Evolutionary conservation across 2,797 vertebrate species (phyloP), one percentile per base, ranked within the genome.

Genomic region (Sylvia borin): DNA sequence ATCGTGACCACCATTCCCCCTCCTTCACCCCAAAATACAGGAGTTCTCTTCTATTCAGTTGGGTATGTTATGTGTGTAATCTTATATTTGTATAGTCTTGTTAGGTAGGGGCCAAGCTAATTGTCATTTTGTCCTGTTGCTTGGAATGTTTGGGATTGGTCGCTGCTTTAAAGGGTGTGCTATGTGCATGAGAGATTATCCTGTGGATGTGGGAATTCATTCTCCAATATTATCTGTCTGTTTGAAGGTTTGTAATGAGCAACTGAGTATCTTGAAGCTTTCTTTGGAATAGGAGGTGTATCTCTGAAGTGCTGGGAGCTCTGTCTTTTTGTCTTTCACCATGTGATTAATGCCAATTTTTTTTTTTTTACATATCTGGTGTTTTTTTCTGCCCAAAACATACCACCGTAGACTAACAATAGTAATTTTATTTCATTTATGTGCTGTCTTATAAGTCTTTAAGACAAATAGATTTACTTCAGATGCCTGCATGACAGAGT

Each of bases 281-380:
- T 51, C 43, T 92, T 89, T 77, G 60, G 48, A 27, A 25, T 34
- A 70, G 40, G 42, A 75, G 31, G 9, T 78, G 38, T 32, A 72
- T 66, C 25, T 77, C 47, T 3, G 0, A 45, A 88, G 18, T 62
- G 11, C 47, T 1, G 1, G 32, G 20, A 74, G 16, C 40, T 64
- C 43, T 71, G 9, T 38, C 36, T 51, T 77, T 90, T 67, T 80
- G 45, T 85, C 24, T 62, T 84, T 65, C 8, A 13, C 76, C 17
- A 5, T 0, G 0, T 48, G 25, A 21, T 72, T 68, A 25, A 29
- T 50, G 38, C 42, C 70, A 54, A n/a, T n/a, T n/a, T 9, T 61
- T 68, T 86, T 86, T 83, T 7, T 66, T 80, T 86, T 4, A 2
- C 4, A 0, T 58, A 26, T 16, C 32, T 83, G 51, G 2, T 19